A percentile compares a stretch with the other conserved stretches of the same genome.
phyloP scores from a whole-genome alignment of 2,797 vertebrate genomes.

The Coilia nasus region DNA sequence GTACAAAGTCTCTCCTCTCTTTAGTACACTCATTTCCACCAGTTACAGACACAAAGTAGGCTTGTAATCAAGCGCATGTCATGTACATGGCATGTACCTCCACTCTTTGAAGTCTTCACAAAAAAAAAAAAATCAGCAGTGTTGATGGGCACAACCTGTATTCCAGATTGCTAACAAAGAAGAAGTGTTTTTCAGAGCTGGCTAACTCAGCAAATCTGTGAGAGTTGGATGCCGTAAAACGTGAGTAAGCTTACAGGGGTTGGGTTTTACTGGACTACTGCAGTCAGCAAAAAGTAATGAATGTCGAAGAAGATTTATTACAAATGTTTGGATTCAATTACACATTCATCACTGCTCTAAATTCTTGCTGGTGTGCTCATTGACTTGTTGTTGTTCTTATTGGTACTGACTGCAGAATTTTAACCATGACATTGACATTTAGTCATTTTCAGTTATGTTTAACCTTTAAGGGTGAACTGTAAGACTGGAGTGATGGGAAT shows the following conservation, averaged over 20 bases:
- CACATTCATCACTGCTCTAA: neutral
- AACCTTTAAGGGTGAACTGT: neutral
- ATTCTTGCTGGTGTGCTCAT: neutral
- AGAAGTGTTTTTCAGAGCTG: neutral
- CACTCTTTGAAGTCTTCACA: neutral
- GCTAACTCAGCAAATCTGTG: slow-evolving; percentile 26
- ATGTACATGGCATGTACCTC: neutral
- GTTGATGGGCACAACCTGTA: slow-evolving; percentile 3
- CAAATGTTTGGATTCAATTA: neutral
- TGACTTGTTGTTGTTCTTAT: neutral
- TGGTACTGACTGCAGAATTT: neutral
- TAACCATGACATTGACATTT: neutral
- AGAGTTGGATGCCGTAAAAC: neutral
- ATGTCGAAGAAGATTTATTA: neutral
- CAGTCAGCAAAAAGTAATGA: neutral
- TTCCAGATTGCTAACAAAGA: neutral
- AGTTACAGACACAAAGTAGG: neutral
- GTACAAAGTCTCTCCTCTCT: neutral
- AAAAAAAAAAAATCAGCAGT: neutral
- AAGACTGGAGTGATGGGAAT: no score
- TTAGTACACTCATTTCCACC: neutral
- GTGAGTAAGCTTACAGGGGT: neutral
- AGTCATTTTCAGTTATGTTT: neutral
- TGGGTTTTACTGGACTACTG: neutral
- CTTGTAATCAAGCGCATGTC: neutral